Evolutionary conservation across 1,140 invertebrate genomes (phyloP).

Genomic region (Branchinecta lindahli): DNA sequence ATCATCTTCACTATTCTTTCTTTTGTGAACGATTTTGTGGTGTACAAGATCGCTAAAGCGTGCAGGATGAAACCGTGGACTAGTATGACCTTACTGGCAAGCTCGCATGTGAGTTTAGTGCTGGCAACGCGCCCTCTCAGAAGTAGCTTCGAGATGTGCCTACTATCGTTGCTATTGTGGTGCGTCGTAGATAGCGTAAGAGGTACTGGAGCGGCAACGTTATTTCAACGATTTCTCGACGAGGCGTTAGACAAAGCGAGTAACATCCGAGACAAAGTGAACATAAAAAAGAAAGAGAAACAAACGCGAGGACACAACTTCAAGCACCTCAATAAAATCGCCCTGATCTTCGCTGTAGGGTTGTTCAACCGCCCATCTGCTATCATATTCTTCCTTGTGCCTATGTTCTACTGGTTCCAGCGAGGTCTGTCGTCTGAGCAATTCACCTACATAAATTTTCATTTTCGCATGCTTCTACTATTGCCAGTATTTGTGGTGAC

Average conservation of each 20-base stretch:
- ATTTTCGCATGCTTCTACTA: background rate
- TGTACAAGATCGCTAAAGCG: background rate
- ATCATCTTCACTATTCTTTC: background rate
- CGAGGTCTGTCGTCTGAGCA: background rate
- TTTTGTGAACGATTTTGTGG: background rate
- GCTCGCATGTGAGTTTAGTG: background rate
- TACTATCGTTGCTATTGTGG: background rate
- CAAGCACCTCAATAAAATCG: slow-evolving; percentile 3
- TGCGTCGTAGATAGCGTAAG: background rate
- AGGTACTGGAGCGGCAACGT: background rate
- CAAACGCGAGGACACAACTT: background rate
- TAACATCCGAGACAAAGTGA: background rate
- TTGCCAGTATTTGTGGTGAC: background rate
- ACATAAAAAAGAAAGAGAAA: background rate
- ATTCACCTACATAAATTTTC: background rate
- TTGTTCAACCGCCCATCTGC: background rate
- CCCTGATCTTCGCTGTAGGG: background rate
- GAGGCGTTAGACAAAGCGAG: background rate
- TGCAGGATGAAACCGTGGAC: background rate
- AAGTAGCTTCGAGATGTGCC: background rate
- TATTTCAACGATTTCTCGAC: background rate
- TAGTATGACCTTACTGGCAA: background rate
- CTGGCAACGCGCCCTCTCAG: background rate
- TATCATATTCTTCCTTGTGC: background rate
- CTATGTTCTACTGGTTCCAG: background rate